Evolutionary conservation across 2,113 vertebrate species (phyloP).

Genomic region (Psophia crepitans): DNA sequence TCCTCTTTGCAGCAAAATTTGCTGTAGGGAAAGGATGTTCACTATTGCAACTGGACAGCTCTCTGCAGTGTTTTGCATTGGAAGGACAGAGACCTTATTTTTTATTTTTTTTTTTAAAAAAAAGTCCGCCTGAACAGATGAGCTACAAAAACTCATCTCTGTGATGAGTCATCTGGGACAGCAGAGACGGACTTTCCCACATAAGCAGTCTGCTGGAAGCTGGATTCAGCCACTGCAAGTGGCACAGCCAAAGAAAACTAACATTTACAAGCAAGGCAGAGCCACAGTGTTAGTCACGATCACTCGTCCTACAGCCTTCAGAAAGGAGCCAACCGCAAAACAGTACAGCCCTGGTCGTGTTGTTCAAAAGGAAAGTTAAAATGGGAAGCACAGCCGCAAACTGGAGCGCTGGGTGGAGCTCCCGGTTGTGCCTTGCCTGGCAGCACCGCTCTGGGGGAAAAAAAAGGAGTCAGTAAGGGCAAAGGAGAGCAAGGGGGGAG

Average conservation of each 20-base stretch:
- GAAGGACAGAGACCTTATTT: not conserved
- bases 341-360: not conserved
- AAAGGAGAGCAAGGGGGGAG: not conserved
- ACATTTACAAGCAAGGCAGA: not conserved
- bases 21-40: not conserved
- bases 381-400: not conserved
- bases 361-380: constrained; percentile 29
- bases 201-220: constrained; percentile 26
- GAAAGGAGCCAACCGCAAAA: not conserved
- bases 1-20: not conserved
- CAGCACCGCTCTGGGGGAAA: not conserved
- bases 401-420: constrained; percentile 41
- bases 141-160: constrained; percentile 30
- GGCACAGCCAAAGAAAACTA: not conserved
- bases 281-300: not conserved
- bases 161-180: constrained; percentile 65
- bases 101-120: too few species aligned
- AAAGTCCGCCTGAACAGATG: not conserved
- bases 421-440: not conserved
- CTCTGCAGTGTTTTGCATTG: constrained; percentile 6
- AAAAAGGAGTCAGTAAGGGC: constrained; percentile 10
- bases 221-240: not conserved
- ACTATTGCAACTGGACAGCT: constrained; percentile 19
- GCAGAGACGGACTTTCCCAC: constrained; percentile 16
- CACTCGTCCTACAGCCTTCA: not conserved